phyloP scores from a whole-genome alignment of 2,113 vertebrate genomes.

The Xiphorhynchus elegans region DNA sequence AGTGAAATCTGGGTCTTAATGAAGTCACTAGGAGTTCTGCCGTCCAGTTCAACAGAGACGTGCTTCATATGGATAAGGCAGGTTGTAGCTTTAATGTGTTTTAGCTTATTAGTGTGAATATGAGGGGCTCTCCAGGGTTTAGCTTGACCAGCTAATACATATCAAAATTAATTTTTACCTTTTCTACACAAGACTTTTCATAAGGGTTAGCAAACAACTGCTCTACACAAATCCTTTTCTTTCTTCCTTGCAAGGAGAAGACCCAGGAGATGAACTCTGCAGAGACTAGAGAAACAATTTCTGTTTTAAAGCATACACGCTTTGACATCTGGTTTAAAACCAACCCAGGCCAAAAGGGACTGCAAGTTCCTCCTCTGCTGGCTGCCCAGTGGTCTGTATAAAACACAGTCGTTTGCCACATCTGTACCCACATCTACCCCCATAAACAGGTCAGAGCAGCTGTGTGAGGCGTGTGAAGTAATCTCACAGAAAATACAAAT shows the following conservation, averaged over 20 bases:
- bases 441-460: conserved; percentile 60
- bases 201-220: conserved; percentile 33
- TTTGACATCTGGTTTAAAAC: conserved; percentile 59
- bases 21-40: neutral
- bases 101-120: neutral
- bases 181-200: conserved; percentile 16
- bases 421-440: conserved; percentile 11
- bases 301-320: conserved; percentile 24
- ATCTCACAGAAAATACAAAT: conserved; percentile 61
- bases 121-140: neutral
- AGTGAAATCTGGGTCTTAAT: neutral
- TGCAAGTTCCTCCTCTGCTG: neutral
- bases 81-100: neutral
- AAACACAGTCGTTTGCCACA: neutral
- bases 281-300: conserved; percentile 34
- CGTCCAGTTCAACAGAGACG: neutral
- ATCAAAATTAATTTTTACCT: conserved; percentile 46
- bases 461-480: conserved; percentile 31
- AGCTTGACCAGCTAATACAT: conserved; percentile 13
- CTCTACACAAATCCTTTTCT: conserved; percentile 32
- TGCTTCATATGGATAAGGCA: neutral
- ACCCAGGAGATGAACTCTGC: conserved; percentile 51
- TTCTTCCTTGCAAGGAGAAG: conserved; percentile 28
- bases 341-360: conserved; percentile 36
- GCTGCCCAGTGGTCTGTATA: conserved; percentile 31